Evolutionary conservation across 2,888 invertebrate genomes (phyloP), one percentile per base, ranked within the genome.

Genomic region (Ptycholaimellus sp.): DNA sequence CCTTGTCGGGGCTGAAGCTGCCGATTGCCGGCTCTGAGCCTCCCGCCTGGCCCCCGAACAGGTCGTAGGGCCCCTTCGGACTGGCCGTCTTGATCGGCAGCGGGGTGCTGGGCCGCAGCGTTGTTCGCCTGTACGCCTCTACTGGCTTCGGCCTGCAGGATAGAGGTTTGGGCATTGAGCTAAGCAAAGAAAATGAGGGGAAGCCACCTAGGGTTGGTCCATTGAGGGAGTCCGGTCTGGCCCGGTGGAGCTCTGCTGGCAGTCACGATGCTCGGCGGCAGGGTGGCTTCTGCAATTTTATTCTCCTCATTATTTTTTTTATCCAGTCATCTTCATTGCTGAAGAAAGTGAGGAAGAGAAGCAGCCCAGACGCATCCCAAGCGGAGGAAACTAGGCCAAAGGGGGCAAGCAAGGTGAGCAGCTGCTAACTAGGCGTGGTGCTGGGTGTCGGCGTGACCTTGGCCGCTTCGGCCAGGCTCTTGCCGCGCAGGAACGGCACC

Each of bases 401-500:
- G 6, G 34, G 22, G 22, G 13, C 27, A 31, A 37, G n/a, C 19
- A 21, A 21, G 2, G 29, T 30, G n/a, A 27, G 29, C 7, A 16
- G 21, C 1, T 23, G 37, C n/a, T 20, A 37, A 23, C 30, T 30
- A 11, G 31, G 16, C 27, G 14, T 9, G 19, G 41, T 22, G 36
- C 14, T 9, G 20, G 22, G 9, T 14, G 30, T 41, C 5, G 31
- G 23, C 13, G 36, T 37, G 1, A 42, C 39, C 33, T 42, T 35
- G 3, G 30, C 16, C 2, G 32, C 19, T n/a, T 30, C 20, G 14
- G 23, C 20, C 11, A 32, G 37, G 5, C 23, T 25, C 18, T 36
- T 37, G 23, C 36, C 27, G 9, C 21, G 17, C 23, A 56, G 42
- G 39, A 53, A 54, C 4, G 55, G 55, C 11, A 55, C 52, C 11